Base-by-base conservation (phyloP, 2,113 vertebrate species). In the Prunella himalayana region DNA sequence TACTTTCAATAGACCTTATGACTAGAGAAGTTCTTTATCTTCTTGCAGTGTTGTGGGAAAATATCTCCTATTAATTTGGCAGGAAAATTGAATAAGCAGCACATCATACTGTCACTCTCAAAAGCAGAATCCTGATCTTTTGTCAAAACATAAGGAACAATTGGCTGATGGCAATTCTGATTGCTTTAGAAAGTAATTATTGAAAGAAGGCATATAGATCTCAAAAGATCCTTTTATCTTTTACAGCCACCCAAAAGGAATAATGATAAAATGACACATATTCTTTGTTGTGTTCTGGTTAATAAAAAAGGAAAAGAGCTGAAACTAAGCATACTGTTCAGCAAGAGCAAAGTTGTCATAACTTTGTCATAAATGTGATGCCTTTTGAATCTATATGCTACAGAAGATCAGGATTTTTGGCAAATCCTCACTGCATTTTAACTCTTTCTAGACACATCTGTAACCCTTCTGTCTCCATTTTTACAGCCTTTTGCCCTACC, bases 141-240 rank as follows among this genome's bases (percentile, higher is more conserved):
- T 76, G 44, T 88, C 50, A 86, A 86, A 85, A 88, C 30, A 15
- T 49, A 73, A 56, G 63, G 79, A 94, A 70, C 18, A 80, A 90
- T 72, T 94, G 73, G 59, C 71, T 90, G 82, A 90, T 95, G 64
- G 59, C 59, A 93, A 19, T 88, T 86, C 35, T 66, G 68, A 92
- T 93, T 92, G 45, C 24, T 88, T 70, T 39, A 65, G 45, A 82
- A 77, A 80, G 86, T 61, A 93, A 82, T 90, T 95, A 79, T 64
- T 87, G 61, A 78, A 90, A 73, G 57, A 86, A 92, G 63, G 33
- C 79, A 66, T n/a, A 63, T 28, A 92, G 86, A 80, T 88, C 63
- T 82, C 82, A 93, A 77, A 41, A 0, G 13, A 82, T 79, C 20
- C 24, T 86, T 92, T 92, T 77, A 69, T 88, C 59, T 88, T 88